Evolutionary conservation across 2,888 invertebrate species (phyloP).

Genomic region (Idaea dimidiata): DNA sequence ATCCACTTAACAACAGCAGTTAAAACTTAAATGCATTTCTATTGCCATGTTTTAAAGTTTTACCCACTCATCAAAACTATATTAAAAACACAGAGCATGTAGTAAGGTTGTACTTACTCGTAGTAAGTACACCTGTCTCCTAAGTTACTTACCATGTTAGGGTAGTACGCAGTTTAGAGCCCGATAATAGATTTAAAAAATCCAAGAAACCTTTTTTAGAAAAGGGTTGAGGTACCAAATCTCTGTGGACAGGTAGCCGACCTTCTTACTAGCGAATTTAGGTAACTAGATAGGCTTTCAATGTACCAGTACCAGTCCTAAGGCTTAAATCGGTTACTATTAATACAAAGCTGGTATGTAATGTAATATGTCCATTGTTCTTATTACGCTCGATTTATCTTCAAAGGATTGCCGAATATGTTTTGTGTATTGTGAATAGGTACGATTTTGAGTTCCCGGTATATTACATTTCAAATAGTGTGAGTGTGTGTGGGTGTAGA

Average conservation of each 20-base stretch:
- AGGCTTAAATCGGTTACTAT: background rate
- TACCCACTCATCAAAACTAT: too few relatives aligned
- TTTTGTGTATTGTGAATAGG: slow-evolving; percentile 12
- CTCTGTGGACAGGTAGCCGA: background rate
- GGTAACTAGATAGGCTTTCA: background rate
- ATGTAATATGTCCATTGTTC: slow-evolving; percentile 14
- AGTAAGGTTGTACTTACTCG: too few relatives aligned
- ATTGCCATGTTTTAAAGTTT: too few relatives aligned
- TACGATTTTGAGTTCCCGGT: slow-evolving; percentile 26
- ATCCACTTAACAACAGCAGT: too few relatives aligned
- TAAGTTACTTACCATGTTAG: background rate
- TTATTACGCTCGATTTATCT: slow-evolving; percentile 22
- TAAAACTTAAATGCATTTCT: too few relatives aligned
- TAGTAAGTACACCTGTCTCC: background rate
- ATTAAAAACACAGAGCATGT: too few relatives aligned
- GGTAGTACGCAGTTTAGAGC: background rate
- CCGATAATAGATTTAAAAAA: background rate
- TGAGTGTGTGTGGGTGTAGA: too few relatives aligned
- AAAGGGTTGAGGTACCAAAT: background rate
- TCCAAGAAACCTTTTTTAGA: background rate
- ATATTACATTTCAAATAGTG: slow-evolving; percentile 40
- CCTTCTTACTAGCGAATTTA: background rate
- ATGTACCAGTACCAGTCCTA: too few relatives aligned
- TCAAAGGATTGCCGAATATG: slow-evolving; percentile 19
- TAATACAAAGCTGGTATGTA: background rate